Evolutionary conservation across 2,888 invertebrate species (phyloP).

Genomic region (Villa cingulata): DNA sequence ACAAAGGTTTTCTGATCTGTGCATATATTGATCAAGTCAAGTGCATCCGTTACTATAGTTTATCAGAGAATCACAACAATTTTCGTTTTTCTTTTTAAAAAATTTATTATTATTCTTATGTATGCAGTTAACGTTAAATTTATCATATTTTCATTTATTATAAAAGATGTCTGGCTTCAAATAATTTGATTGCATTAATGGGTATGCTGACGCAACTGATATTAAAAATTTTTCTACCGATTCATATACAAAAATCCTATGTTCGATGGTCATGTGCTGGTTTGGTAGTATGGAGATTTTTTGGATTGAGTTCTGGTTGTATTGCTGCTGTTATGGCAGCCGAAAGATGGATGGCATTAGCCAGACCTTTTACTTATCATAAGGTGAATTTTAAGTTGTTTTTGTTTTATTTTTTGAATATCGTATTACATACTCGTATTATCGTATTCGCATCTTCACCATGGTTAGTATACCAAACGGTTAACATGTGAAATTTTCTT

Average conservation of each 20-base stretch:
- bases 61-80: too few species aligned
- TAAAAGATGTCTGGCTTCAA: constrained; percentile 55
- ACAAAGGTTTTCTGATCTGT: too few species aligned
- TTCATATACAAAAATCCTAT: constrained; percentile 23
- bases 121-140: too few species aligned
- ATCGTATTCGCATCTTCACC: too few species aligned
- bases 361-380: constrained; percentile 75
- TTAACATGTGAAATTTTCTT: too few species aligned
- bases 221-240: constrained; percentile 37
- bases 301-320: constrained; percentile 76
- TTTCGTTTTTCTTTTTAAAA: too few species aligned
- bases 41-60: too few species aligned
- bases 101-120: too few species aligned
- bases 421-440: too few species aligned
- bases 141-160: not conserved
- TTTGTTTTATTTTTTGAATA: too few species aligned
- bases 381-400: constrained; percentile 44
- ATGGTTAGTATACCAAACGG: too few species aligned
- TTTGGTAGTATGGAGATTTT: constrained; percentile 61
- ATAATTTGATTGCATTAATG: constrained; percentile 64
- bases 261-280: constrained; percentile 29
- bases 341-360: constrained; percentile 75
- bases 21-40: too few species aligned
- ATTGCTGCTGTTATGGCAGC: constrained; percentile 81
- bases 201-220: constrained; percentile 64